Percentiles rank a stretch among this genome's conserved stretches.
Evolutionary conservation across 2,888 invertebrate species (phyloP).

Genomic region (Drosophila anomalata): DNA sequence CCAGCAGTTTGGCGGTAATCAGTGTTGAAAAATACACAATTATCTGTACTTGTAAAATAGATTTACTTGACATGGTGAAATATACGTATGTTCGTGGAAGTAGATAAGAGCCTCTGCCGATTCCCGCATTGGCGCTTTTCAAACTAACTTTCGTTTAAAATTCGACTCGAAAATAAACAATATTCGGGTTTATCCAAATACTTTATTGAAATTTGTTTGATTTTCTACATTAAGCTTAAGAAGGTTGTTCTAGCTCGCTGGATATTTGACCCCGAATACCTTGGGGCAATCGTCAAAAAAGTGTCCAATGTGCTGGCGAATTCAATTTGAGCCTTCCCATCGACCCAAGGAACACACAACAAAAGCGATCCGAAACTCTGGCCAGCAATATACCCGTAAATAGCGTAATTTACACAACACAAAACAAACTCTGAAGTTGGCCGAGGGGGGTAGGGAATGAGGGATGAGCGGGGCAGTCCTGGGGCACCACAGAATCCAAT

Average conservation of each 20-base stretch:
- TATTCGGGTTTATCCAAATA: not conserved
- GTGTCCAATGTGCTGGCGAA: conserved; percentile 5
- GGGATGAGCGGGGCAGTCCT: not conserved
- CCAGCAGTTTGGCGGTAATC: not conserved
- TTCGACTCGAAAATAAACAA: not conserved
- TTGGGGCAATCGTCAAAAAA: conserved; percentile 14
- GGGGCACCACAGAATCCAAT: conserved; percentile 34
- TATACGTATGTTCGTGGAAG: not conserved
- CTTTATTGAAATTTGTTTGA: not conserved
- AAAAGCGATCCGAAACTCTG: conserved; percentile 33
- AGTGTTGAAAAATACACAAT: not conserved
- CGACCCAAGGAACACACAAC: conserved; percentile 34
- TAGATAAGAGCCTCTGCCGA: not conserved
- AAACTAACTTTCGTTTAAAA: not conserved
- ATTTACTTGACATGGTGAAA: not conserved
- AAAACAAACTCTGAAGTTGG: conserved; percentile 71
- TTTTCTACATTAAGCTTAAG: too few relatives aligned
- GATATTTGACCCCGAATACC: not conserved
- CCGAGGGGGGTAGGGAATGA: not conserved
- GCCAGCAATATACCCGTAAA: conserved; percentile 62
- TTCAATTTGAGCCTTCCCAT: conserved; percentile 32
- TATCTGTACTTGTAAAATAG: not conserved
- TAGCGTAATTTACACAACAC: conserved; percentile 78
- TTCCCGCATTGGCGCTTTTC: not conserved
- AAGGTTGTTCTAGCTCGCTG: too few relatives aligned